Percentiles rank a stretch among this genome's conserved stretches.
Evolutionary conservation across 2,888 invertebrate genomes (phyloP).

Genomic region (Ferdinandea cuprea): DNA sequence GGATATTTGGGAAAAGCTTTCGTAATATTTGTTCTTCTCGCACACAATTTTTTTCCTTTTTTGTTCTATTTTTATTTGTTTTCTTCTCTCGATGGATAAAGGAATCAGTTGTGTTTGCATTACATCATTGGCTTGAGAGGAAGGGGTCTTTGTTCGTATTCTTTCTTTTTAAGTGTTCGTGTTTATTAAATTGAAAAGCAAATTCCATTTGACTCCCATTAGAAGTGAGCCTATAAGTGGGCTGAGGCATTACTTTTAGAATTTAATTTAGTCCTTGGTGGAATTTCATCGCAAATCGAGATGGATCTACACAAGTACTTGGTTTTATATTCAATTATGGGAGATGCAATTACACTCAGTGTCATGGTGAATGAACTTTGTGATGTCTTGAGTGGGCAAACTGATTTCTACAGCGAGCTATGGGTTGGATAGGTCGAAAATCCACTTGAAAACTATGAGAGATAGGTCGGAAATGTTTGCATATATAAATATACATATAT

Average conservation of each 20-base stretch:
- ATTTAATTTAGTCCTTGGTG: slow-evolving; percentile 65
- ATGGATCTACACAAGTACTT: slow-evolving; percentile 1
- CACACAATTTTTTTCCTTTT: not conserved
- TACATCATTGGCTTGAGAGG: slow-evolving; percentile 56
- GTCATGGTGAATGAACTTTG: slow-evolving; percentile 28
- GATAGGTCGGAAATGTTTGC: slow-evolving; percentile 15
- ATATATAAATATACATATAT: not conserved
- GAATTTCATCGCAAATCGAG: slow-evolving; percentile 10
- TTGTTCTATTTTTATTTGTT: slow-evolving; percentile 36
- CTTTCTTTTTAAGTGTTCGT: slow-evolving; percentile 51
- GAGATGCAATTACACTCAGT: slow-evolving; percentile 49
- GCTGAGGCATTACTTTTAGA: slow-evolving; percentile 50
- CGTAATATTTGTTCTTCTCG: slow-evolving; percentile 26
- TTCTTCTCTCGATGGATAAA: slow-evolving; percentile 60
- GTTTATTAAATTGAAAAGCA: slow-evolving; percentile 72
- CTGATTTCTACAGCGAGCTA: not conserved
- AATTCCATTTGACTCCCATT: slow-evolving; percentile 71
- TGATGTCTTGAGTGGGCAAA: not conserved
- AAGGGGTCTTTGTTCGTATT: slow-evolving; percentile 9
- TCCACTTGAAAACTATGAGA: slow-evolving; percentile 11
- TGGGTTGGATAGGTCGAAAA: not conserved
- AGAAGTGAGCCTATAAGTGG: slow-evolving; percentile 67
- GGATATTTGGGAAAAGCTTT: slow-evolving; percentile 62
- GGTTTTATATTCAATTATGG: slow-evolving; percentile 44
- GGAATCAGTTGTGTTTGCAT: slow-evolving; percentile 68